phyloP scores from a whole-genome alignment of 2,888 invertebrate genomes.

The Empis stercorea region DNA sequence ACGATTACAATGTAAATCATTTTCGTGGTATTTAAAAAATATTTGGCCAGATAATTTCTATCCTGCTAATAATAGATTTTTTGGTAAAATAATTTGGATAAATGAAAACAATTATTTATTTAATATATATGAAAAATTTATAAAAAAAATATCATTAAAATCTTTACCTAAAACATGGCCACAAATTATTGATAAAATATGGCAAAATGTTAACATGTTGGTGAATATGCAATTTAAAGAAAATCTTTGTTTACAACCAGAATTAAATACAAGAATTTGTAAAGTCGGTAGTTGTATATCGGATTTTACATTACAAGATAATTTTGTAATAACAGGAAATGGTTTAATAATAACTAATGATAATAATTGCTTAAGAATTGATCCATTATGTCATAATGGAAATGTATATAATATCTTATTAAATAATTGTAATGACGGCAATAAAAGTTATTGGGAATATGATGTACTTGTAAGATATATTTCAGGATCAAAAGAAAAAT shows the following conservation, averaged over 20 bases:
- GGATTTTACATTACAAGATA: slow-evolving; percentile 39
- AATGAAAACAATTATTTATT: slow-evolving; percentile 25
- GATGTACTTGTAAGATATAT: slow-evolving; percentile 25
- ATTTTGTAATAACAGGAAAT: slow-evolving; percentile 53
- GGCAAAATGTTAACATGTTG: slow-evolving; percentile 19
- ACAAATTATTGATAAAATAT: slow-evolving; percentile 25
- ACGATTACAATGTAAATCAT: slow-evolving; percentile 67
- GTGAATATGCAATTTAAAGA: slow-evolving; percentile 22
- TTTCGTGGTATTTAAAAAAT: slow-evolving; percentile 86
- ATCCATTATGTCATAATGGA: slow-evolving; percentile 32
- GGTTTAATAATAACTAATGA: slow-evolving; percentile 75
- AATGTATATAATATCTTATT: slow-evolving; percentile 26
- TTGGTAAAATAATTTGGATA: slow-evolving; percentile 61
- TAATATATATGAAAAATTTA: slow-evolving; percentile 23
- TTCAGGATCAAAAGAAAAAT: background rate
- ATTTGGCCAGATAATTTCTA: slow-evolving; percentile 96
- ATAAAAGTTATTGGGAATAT: slow-evolving; percentile 30
- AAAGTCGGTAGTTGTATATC: slow-evolving; percentile 24
- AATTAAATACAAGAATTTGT: slow-evolving; percentile 15
- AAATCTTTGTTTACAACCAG: slow-evolving; percentile 26
- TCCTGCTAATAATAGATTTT: slow-evolving; percentile 73
- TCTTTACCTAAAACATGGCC: slow-evolving; percentile 24
- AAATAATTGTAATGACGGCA: slow-evolving; percentile 23
- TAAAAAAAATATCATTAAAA: slow-evolving; percentile 23
- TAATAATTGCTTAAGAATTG: slow-evolving; percentile 69